Evolutionary conservation across 2,797 vertebrate genomes (phyloP), one percentile per base, ranked within the genome.

Genomic region (Bryconaethiops microstoma): DNA sequence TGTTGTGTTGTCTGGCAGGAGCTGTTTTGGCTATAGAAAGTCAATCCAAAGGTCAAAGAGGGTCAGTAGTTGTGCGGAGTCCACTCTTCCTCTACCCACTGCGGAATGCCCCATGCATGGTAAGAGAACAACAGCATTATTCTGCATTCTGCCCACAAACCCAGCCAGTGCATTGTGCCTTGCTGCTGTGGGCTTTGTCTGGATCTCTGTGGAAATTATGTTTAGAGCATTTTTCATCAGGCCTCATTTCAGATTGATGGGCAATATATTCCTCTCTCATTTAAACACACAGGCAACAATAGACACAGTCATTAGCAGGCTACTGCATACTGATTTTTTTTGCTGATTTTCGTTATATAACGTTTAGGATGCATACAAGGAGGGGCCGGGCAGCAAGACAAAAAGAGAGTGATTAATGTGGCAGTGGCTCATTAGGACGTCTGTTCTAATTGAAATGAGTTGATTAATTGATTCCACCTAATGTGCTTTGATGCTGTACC

Each of bases 101-200:
- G 48, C 96, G 96, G 88, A 99, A 97, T 87, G 96, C 98, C 16
- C 96, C 93, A 0, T 99, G 98, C 59, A 93, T 93, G 94, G 98
- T 93, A 92, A 97, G 96, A 71, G 45, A 70, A 72, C 19, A 13
- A 14, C 10, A 4, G 39, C 0, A 2, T 55, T 69, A 40, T 52
- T 81, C 45, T 60, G 74, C 68, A 79, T 86, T 82, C 74, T 5
- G 1, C 9, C 64, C 7, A 19, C 16, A 23, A 63, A 48, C 35
- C 0, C 14, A 16, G 57, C 14, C 6, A 52, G 50, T 16, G 1
- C 16, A 21, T 5, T 0, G 40, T 74, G 19, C 48, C 42, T 69
- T 14, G 76, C 54, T 54, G 64, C 42, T 39, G 65, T n/a, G 69
- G 19, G 78, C 68, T 48, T 73, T 80, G 75, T 73, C 52, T 60